phyloP scores from a whole-genome alignment of 2,888 invertebrate species.

The Chrysolina haemoptera region DNA sequence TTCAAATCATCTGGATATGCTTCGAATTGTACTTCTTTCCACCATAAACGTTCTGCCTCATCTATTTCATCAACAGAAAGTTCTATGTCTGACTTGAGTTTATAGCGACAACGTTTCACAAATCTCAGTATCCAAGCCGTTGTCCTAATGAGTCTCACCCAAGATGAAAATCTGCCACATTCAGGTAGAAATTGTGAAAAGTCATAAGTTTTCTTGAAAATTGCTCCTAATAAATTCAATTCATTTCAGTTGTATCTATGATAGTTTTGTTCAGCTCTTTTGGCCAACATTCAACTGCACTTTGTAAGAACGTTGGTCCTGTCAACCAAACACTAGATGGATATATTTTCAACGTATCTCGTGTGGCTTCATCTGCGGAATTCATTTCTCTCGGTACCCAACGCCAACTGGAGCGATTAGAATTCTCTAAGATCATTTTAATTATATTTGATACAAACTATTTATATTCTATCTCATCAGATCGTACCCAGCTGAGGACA shows the following conservation, averaged over 20 bases:
- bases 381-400: constrained; percentile 2
- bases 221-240: neutral
- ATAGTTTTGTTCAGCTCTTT: neutral
- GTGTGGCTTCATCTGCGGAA: neutral
- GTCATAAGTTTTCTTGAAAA: neutral
- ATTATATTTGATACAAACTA: neutral
- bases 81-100: too few relatives aligned
- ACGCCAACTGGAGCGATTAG: neutral
- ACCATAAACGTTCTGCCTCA: too few relatives aligned
- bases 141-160: too few relatives aligned
- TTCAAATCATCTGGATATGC: too few relatives aligned
- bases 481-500: neutral
- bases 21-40: too few relatives aligned
- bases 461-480: neutral
- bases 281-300: neutral
- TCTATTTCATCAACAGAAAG: too few relatives aligned
- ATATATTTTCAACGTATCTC: neutral
- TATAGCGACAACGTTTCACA: too few relatives aligned
- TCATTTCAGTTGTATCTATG: neutral
- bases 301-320: neutral
- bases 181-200: neutral
- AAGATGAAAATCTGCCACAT: constrained; percentile 9
- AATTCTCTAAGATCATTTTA: neutral
- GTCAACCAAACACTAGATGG: neutral
- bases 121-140: too few relatives aligned